Evolutionary conservation across 2,888 invertebrate genomes (phyloP).

Genomic region (Hesperia comma): DNA sequence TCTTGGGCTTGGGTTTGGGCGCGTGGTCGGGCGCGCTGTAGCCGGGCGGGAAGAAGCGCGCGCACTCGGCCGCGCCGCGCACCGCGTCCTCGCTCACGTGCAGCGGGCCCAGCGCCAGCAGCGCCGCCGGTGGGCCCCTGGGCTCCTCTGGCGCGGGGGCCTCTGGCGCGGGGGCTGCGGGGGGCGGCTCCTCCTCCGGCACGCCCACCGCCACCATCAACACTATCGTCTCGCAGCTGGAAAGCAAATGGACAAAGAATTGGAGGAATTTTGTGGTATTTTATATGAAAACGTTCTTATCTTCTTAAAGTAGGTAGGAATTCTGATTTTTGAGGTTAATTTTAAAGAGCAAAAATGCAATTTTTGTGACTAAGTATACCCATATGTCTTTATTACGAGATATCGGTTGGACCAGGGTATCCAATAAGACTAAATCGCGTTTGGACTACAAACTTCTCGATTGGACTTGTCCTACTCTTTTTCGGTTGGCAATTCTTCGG

Average conservation of each 20-base stretch:
- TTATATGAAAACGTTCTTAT: no score
- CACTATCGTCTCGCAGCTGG: conserved; percentile 88
- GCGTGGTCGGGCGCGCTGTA: conserved; percentile 82
- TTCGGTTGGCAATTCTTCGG: no score
- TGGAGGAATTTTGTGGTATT: no score
- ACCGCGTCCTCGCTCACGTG: conserved; percentile 87
- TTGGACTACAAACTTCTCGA: no score
- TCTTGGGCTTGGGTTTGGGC: conserved; percentile 74
- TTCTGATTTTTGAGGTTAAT: no score
- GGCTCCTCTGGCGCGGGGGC: conserved; percentile 84
- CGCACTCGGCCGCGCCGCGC: conserved; percentile 85
- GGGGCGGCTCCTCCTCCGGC: conserved; percentile 65
- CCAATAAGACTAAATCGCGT: no score
- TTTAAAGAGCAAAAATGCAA: no score
- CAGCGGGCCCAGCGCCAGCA: conserved; percentile 86
- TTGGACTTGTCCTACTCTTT: no score
- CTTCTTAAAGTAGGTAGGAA: no score
- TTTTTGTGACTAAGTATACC: no score
- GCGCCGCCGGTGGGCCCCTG: conserved; percentile 85
- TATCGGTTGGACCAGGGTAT: no score
- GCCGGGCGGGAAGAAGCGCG: conserved; percentile 87
- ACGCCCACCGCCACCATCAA: conserved; percentile 86
- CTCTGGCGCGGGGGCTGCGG: conserved; percentile 83
- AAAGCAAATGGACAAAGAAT: conserved; percentile 42
- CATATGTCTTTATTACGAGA: no score